Evolutionary conservation across 1,140 invertebrate species (phyloP).

Genomic region (Solenopsis invicta): DNA sequence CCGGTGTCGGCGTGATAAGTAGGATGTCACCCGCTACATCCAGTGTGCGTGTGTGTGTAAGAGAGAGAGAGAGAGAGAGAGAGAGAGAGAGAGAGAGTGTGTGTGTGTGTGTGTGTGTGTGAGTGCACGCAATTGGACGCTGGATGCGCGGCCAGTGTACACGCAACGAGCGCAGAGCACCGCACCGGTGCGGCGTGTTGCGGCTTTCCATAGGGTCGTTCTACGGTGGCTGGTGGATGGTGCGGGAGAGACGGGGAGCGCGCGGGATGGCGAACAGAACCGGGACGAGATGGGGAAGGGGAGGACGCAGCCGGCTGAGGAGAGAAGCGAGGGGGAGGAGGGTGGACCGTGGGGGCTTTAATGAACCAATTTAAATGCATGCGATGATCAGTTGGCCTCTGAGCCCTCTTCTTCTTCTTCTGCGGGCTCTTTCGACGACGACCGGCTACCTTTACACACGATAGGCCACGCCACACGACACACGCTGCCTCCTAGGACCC

Average conservation of each 20-base stretch:
- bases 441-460: slow-evolving; percentile 80
- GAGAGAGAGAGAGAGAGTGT: too few relatives aligned
- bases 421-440: slow-evolving; percentile 81
- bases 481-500: slow-evolving; percentile 75
- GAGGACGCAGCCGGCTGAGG: slow-evolving; percentile 41
- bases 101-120: slow-evolving; percentile 44
- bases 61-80: too few relatives aligned
- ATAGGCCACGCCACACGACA: slow-evolving; percentile 78
- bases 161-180: slow-evolving; percentile 52
- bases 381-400: slow-evolving; percentile 87
- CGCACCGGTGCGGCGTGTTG: slow-evolving; percentile 61
- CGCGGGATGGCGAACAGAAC: slow-evolving; percentile 1
- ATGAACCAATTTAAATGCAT: slow-evolving; percentile 88
- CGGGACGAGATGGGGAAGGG: slow-evolving; percentile 11
- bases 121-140: slow-evolving; percentile 48
- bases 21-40: slow-evolving; percentile 68
- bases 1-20: slow-evolving; percentile 72
- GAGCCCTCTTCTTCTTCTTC: slow-evolving; percentile 85
- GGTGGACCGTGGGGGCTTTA: slow-evolving; percentile 83
- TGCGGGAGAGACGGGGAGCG: slow-evolving; percentile 69
- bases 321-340: slow-evolving; percentile 56
- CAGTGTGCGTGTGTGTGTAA: slow-evolving; percentile 54
- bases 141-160: slow-evolving; percentile 40
- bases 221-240: slow-evolving; percentile 79
- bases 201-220: slow-evolving; percentile 76